These are phyloP conservation scores for Hydrolagus affinis DNA, from an alignment of 2,113 vertebrate species.

Conservation along the genomic window DNA sequence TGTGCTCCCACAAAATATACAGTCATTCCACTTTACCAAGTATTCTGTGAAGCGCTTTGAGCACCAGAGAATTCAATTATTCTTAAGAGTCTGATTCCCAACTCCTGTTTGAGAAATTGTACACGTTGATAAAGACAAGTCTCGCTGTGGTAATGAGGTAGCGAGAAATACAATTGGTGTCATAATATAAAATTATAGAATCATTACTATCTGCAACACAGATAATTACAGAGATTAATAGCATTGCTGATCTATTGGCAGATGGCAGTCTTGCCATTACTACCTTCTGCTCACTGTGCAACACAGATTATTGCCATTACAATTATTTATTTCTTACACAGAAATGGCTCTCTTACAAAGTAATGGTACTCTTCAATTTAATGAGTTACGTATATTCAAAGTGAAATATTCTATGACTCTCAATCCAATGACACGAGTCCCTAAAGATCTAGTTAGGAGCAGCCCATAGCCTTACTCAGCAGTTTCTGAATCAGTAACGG, in stretches of 20 bases:
- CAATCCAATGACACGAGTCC: not conserved
- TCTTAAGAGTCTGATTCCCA: not conserved
- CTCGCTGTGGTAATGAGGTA: not conserved
- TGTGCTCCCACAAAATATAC: no score
- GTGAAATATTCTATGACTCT: not conserved
- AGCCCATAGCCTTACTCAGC: not conserved
- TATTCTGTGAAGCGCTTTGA: no score
- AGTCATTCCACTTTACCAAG: no score
- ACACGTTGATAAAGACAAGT: not conserved
- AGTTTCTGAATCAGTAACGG: not conserved
- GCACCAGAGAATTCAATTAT: no score
- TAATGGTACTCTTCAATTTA: not conserved
- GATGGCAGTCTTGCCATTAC: not conserved
- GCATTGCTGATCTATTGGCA: not conserved
- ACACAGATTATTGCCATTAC: not conserved
- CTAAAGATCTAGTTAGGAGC: not conserved
- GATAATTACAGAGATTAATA: slow-evolving; percentile 4
- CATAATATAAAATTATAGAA: not conserved
- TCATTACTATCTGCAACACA: not conserved
- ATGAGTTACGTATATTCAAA: not conserved
- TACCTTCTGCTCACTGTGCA: not conserved
- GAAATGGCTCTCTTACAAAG: not conserved
- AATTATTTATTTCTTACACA: not conserved
- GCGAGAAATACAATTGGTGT: not conserved
- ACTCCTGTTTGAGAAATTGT: not conserved